These are phyloP conservation scores for Aphelenchoides besseyi DNA, from an alignment of 1,140 invertebrate species.

Conservation along the genomic window DNA sequence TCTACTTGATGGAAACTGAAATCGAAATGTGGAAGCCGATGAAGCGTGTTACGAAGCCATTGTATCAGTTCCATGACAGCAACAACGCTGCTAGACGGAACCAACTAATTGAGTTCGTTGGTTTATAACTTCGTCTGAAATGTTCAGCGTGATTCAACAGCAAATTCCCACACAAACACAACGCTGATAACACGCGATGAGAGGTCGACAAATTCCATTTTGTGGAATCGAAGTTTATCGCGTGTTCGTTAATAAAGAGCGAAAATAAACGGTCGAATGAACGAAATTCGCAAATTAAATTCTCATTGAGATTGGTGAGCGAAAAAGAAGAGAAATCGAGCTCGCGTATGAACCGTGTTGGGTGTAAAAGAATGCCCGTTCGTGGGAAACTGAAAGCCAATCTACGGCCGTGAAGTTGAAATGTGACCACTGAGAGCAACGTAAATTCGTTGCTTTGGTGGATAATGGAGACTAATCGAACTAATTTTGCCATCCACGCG, in stretches of 20 bases:
- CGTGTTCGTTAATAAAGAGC: too few relatives aligned
- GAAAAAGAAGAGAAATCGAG: not conserved
- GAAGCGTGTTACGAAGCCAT: constrained; percentile 20
- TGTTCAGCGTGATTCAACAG: too few relatives aligned
- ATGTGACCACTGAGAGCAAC: too few relatives aligned
- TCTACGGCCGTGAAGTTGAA: not conserved
- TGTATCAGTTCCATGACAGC: constrained; percentile 19
- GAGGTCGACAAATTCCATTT: too few relatives aligned
- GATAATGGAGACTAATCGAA: not conserved
- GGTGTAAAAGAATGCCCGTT: not conserved
- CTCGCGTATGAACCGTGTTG: not conserved
- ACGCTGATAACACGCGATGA: not conserved
- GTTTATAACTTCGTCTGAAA: too few relatives aligned
- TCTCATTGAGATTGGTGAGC: not conserved
- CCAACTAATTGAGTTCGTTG: too few relatives aligned
- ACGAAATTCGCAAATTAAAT: not conserved
- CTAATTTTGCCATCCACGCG: not conserved
- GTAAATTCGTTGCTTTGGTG: not conserved
- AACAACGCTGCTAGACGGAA: not conserved
- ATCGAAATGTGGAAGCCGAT: constrained; percentile 26
- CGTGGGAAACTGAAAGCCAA: not conserved
- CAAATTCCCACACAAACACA: too few relatives aligned
- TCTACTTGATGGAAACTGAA: constrained; percentile 11
- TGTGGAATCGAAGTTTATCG: too few relatives aligned
- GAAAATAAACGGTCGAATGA: too few relatives aligned